Conservation (phyloP, 2,888 invertebrate species). For the Hetaerina titia region DNA sequence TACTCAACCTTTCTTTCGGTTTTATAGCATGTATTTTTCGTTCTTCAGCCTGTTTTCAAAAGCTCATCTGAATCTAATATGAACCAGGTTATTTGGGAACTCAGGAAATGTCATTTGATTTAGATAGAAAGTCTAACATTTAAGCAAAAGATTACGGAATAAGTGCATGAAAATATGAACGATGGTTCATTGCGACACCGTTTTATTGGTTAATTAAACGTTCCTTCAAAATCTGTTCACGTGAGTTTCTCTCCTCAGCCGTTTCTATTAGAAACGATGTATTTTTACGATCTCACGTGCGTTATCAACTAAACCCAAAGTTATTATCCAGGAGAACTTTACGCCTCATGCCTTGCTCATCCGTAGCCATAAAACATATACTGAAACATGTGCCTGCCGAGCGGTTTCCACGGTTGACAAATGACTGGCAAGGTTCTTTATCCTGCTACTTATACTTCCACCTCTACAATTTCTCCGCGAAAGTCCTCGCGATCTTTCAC, state of each 20-base stretch:
- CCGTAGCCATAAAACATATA: background rate
- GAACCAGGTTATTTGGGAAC: no score
- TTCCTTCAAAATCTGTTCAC: constrained; percentile 5
- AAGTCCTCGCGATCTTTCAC: background rate
- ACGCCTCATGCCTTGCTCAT: background rate
- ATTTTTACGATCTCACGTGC: background rate
- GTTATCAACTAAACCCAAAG: background rate
- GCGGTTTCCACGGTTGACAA: background rate
- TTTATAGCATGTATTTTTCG: no score
- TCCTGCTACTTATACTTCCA: background rate
- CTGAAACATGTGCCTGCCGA: background rate
- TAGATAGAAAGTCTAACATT: background rate
- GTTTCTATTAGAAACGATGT: background rate
- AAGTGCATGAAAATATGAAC: no score
- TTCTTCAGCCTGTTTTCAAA: no score
- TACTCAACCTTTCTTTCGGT: no score
- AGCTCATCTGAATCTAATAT: no score
- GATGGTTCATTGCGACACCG: no score
- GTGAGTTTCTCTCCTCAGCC: background rate
- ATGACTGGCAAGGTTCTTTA: background rate
- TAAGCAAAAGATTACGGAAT: background rate
- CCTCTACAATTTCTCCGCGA: background rate
- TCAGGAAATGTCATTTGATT: no score
- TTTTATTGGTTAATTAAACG: background rate
- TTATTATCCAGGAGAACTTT: background rate